Percentiles rank a stretch among this genome's conserved stretches.
These are phyloP conservation scores for Podiceps cristatus DNA, from an alignment of 2,113 vertebrate genomes.

Conservation along the genomic window DNA sequence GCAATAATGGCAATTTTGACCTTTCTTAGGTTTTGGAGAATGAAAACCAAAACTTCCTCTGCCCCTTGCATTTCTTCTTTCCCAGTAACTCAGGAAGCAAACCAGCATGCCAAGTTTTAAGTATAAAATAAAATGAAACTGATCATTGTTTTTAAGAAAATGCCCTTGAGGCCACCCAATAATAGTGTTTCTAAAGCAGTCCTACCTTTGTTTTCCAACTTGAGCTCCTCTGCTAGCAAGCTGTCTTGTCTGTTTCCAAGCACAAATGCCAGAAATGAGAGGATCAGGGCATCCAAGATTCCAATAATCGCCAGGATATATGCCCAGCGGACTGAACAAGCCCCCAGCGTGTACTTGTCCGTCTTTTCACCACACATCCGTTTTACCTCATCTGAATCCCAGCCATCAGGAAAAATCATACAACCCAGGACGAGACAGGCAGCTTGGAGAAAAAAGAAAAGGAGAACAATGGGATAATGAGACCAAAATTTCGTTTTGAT, in stretches of 20 bases:
- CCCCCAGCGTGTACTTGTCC: conserved; percentile 94
- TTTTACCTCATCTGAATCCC: conserved; percentile 93
- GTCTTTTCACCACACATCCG: conserved; percentile 94
- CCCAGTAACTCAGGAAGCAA: background rate
- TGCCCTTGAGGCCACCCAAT: background rate
- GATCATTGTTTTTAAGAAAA: background rate
- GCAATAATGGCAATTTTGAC: background rate
- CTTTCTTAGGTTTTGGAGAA: background rate
- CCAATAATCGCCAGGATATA: conserved; percentile 97
- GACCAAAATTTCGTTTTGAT: conserved; percentile 30
- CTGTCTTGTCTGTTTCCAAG: conserved; percentile 96
- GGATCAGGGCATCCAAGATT: conserved; percentile 95
- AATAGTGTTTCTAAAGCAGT: conserved; percentile 35
- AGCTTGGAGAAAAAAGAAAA: conserved; percentile 78
- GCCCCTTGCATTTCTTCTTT: background rate
- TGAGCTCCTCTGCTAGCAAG: conserved; percentile 94
- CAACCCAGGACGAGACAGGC: conserved; percentile 96
- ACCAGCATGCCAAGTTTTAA: background rate
- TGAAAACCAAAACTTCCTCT: background rate
- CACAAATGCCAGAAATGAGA: conserved; percentile 96
- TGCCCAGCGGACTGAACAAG: conserved; percentile 94
- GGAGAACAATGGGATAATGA: conserved; percentile 43
- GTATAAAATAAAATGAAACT: background rate
- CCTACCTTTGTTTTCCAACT: conserved; percentile 97
- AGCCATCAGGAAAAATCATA: conserved; percentile 97